Base-by-base conservation (phyloP, 2,797 vertebrate genomes). In the Hyperoplus lanceolatus region DNA sequence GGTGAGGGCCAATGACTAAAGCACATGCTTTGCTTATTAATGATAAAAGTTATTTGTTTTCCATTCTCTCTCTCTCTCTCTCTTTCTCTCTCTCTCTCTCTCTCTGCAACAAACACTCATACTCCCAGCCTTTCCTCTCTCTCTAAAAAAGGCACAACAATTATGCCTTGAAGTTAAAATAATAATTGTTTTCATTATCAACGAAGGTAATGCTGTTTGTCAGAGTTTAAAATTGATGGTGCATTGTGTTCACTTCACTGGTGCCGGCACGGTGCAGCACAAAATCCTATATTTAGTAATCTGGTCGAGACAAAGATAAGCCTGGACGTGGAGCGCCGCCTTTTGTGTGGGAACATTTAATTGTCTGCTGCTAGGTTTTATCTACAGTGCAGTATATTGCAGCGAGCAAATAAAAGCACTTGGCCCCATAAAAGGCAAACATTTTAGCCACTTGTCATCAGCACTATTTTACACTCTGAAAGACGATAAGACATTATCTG, bases 131-230 rank as follows among this genome's bases (percentile, higher is more conserved):
- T 29, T 12, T 56, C 61, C 60, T 42, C 70, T 21, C 57, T 46
- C 59, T 42, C 68, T 72, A 13, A 18, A 75, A 83, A 84, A 70
- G 83, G 55, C 79, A 10, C 60, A 14, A 79, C 83, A 86, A 84
- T 90, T 79, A 84, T 65, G 68, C 38, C 67, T 86, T 63, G 78
- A 84, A 90, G 29, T 89, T 89, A 87, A 53, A 84, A 89, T 29
- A 88, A 80, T 86, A 79, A 88, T 77, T 75, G 60, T 89, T 90
- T 90, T 90, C 79, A 88, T 91, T 80, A 89, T 89, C 79, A 73
- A 68, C 76, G 68, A 38, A 55, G 80, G 81, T 85, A 72, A 73
- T 66, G 64, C 70, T 87, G 84, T 89, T 89, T 79, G 78, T 81
- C 62, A 65, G 84, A 70, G 73, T 72, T 78, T 72, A 64, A 70